phyloP scores from a whole-genome alignment of 2,888 invertebrate species.

The Callinectes sapidus region DNA sequence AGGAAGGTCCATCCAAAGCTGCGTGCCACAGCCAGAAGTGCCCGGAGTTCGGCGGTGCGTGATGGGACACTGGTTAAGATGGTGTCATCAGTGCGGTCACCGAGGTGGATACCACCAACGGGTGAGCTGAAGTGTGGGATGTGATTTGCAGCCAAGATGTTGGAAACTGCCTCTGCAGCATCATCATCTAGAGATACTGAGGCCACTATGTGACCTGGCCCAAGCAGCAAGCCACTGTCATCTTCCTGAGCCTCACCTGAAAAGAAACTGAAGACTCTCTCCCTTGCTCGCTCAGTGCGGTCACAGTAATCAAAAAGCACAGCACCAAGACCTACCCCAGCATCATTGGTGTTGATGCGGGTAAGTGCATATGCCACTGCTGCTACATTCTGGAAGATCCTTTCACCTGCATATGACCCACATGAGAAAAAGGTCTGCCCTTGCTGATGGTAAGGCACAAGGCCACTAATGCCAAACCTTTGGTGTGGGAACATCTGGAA shows the following conservation, averaged over 20 bases:
- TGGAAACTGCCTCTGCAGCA: conserved; percentile 75
- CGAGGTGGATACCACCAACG: conserved; percentile 70
- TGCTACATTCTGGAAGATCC: conserved; percentile 76
- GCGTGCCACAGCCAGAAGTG: conserved; percentile 74
- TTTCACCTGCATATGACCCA: conserved; percentile 75
- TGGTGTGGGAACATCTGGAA: conserved; percentile 73
- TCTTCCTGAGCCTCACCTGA: conserved; percentile 74
- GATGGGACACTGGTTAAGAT: conserved; percentile 74
- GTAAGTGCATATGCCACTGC: conserved; percentile 77
- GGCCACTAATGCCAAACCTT: conserved; percentile 74
- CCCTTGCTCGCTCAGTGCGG: conserved; percentile 75
- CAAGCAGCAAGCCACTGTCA: conserved; percentile 52
- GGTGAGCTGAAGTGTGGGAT: conserved; percentile 76
- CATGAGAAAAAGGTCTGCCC: conserved; percentile 75
- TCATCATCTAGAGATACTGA: conserved; percentile 75
- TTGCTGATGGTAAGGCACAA: conserved; percentile 74
- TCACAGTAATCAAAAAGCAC: conserved; percentile 76
- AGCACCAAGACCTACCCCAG: conserved; percentile 74
- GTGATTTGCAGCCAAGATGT: conserved; percentile 75
- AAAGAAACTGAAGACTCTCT: conserved; percentile 75
- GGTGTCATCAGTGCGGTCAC: conserved; percentile 57
- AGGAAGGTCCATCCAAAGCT: conserved; percentile 75
- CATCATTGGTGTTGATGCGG: conserved; percentile 75
- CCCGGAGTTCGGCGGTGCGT: conserved; percentile 74
- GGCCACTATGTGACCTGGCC: conserved; percentile 74